Base-by-base conservation (phyloP, 2,113 vertebrate genomes). In the Bufo bufo region DNA sequence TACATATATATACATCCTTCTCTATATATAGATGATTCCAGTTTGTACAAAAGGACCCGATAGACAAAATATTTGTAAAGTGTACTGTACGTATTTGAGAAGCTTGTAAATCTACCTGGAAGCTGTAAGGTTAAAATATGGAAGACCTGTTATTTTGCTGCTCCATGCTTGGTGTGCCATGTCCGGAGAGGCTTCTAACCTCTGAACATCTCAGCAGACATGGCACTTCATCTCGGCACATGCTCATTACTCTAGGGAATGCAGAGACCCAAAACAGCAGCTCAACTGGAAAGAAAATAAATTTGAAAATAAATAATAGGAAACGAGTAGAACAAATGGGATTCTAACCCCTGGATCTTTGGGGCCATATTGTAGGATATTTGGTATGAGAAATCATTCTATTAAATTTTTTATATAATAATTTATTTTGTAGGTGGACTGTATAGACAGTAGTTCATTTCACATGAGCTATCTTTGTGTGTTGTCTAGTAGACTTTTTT, bases 251-350 rank as follows among this genome's bases (percentile, higher is more conserved):
- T 86, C 75, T 43, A 20, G 85, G 50, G 85, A 87, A 80, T 71
- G 63, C 85, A 87, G 47, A 69, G 85, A 79, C 85, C 85, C 85
- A 86, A 79, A 86, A 80, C 85, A 80, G 33, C 85, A 86, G 63
- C 85, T 86, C 61, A 63, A 86, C 63, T 81, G 85, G 77, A 87
- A 87, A 87, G 47, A 52, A 87, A 87, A 65, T 50, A 81, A 58
- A 87, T 81, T 71, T 77, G 63, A 87, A 81, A 87, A 80, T 69
- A 87, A 87, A 81, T 71, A 69, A 80, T 81, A 87, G 45, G 56
- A 71, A 81, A 14, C 23, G 23, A 14, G 50, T 6, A 71, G 19
- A 87, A 80, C 63, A 71, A 77, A 79, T 69, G 59, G 59, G 59
- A 71, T 71, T 80, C 59, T 23, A 45, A 65, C 50, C 71, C 65